Evolutionary conservation across 2,797 vertebrate genomes (phyloP), one percentile per base, ranked within the genome.

Genomic region (Chaetophractus vellerosus): DNA sequence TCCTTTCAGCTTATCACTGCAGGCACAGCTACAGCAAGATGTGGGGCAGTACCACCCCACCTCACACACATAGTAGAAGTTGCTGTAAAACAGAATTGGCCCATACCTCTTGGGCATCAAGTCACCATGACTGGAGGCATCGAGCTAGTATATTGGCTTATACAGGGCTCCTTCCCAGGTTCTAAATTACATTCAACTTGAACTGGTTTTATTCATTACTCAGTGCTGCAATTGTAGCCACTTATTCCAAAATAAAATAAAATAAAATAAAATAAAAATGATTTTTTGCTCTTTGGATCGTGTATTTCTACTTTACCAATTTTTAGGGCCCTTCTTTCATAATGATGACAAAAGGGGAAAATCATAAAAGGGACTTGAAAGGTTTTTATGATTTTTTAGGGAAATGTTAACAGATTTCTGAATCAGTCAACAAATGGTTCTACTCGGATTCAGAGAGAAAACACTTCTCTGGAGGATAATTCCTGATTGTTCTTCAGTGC

Each of bases 351-450:
- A 61, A 64, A 52, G 64, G n/a, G n/a, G 9, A 33, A 87, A 88
- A 82, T 9, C 52, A 72, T 21, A 38, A 76, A 69, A 84, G 57
- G 33, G 18, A 41, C 26, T 74, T 69, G 63, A 55, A 61, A 81
- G 24, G 18, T 82, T 61, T 75, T 69, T 64, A 71, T 79, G 31
- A 91, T 72, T 57, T 92, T 23, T 23, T 79, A 90, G 92, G 88
- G 76, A 96, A 87, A 55, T 50, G n/a, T 85, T 80, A 91, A 71
- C 7, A 76, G 23, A 28, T 45, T 68, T 96, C 61, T 57, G 68
- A 59, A 83, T 41, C 36, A 0, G 4, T 61, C 57, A 91, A 41
- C 59, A 69, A 68, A 55, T 55, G 41, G 69, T 24, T 81, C 84
- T 75, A 59, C 55, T 59, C 5, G 50, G 69, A 36, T 86, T 86